Conservation (phyloP, 2,888 invertebrate genomes). For the Isoperla grammatica region DNA sequence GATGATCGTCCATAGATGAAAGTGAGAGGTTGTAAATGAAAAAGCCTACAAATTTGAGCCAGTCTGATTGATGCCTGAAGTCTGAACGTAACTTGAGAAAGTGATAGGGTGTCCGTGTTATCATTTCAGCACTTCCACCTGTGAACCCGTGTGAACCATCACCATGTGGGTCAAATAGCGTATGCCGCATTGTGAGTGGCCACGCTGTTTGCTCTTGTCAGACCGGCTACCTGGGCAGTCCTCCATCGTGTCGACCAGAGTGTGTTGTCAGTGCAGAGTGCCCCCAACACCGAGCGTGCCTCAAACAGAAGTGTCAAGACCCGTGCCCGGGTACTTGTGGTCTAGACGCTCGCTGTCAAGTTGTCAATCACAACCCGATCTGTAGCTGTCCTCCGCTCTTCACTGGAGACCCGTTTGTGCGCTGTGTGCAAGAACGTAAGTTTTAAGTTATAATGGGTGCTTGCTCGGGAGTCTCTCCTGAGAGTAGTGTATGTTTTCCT, state of each 20-base stretch:
- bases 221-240: constrained; percentile 52
- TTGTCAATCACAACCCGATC: constrained; percentile 57
- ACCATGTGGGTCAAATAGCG: constrained; percentile 56
- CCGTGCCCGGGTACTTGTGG: constrained; percentile 59
- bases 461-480: no score
- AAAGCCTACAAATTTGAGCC: no score
- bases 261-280: constrained; percentile 57
- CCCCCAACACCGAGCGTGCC: constrained; percentile 54
- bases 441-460: background rate
- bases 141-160: constrained; percentile 54
- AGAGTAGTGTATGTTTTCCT: no score
- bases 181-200: constrained; percentile 51
- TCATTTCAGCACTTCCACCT: constrained; percentile 41
- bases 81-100: no score
- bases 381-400: constrained; percentile 56
- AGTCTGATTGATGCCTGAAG: no score
- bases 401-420: constrained; percentile 55
- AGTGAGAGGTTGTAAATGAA: no score
- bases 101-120: no score
- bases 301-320: constrained; percentile 57
- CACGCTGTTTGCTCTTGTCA: constrained; percentile 58
- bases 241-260: constrained; percentile 55
- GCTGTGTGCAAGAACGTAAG: constrained; percentile 48
- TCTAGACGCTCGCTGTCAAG: constrained; percentile 52
- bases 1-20: no score